Base-by-base conservation (phyloP, 2,888 invertebrate genomes). In the Caenorhabditis plicata region DNA sequence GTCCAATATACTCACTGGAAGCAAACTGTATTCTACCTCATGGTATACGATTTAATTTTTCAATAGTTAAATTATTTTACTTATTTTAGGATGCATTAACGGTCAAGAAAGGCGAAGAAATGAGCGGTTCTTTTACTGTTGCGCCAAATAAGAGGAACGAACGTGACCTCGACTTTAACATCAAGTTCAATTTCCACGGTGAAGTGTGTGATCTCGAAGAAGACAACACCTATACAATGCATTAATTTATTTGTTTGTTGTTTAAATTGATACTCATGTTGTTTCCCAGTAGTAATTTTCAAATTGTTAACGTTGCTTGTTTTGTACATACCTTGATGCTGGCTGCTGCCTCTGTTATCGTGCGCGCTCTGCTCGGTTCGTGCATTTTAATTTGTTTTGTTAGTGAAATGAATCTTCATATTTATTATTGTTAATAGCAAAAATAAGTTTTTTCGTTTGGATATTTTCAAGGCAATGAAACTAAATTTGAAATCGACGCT, bases 1-100 rank as follows among this genome's bases (percentile, higher is more conserved):
- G 90, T 92, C 1, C 90, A 91, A 26, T 96, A 98, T 84, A 99
- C 98, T 20, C 98, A 99, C 83, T 99, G 98, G 98, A 99, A 99
- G 83, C 94, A 95, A 83, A 91, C 90, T 7, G 96, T 99, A 44
- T 98, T 99, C 85, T 98, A 98, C 83, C 88, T 96, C 76, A 90
- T 93, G 81, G 68, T 68, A 29, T 22, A 22, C 5, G 29, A 13
- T 27, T 27, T n/a, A 8, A 15, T 3, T 27, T 13, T 13, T 17
- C 19, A 44, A 19, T 15, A 7, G 1, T 26, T 15, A 9, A 9
- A 31, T 15, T 40, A 26, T 17, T 33, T 20, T 20, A 11, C 26
- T n/a, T n/a, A 25, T 50, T 56, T 46, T 44, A 71, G 61, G 93
- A 96, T 76, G 92, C 92, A 80, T 87, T 98, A 86, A 98, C 98